Conservation (phyloP, 2,797 vertebrate species). For the Enteromius afrohamiltoni region DNA sequence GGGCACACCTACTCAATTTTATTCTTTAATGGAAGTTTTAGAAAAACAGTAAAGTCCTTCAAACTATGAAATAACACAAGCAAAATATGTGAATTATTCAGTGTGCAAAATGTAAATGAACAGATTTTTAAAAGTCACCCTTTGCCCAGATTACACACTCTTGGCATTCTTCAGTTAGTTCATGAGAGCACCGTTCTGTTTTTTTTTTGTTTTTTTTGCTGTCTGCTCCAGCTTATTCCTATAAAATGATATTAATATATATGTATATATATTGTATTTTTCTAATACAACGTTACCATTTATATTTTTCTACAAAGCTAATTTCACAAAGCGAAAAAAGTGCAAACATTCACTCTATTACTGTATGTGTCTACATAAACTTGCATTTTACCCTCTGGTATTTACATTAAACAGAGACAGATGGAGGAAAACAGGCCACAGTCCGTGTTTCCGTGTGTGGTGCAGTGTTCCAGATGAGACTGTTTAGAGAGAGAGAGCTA, state of each 20-base stretch:
- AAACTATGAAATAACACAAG: not conserved
- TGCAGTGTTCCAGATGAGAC: not conserved
- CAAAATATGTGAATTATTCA: not conserved
- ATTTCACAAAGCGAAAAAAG: not conserved
- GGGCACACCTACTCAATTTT: not conserved
- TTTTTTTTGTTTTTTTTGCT: not conserved
- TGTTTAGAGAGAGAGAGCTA: not conserved
- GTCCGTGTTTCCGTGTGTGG: not conserved
- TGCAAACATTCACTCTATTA: not conserved
- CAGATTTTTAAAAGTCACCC: not conserved
- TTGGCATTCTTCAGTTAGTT: not conserved
- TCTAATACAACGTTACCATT: not conserved
- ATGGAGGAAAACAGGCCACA: not conserved
- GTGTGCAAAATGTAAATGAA: not conserved
- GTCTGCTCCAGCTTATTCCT: not conserved
- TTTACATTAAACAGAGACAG: conserved; percentile 10
- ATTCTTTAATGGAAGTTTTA: not conserved
- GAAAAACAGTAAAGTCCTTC: not conserved
- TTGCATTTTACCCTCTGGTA: not conserved
- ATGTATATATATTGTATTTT: not conserved
- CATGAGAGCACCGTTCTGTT: not conserved
- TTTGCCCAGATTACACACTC: not conserved
- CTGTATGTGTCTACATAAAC: not conserved
- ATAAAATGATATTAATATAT: not conserved
- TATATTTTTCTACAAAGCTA: not conserved